These are phyloP conservation scores for Aptenodytes patagonicus DNA, from an alignment of 2,113 vertebrate species.

Conservation along the genomic window DNA sequence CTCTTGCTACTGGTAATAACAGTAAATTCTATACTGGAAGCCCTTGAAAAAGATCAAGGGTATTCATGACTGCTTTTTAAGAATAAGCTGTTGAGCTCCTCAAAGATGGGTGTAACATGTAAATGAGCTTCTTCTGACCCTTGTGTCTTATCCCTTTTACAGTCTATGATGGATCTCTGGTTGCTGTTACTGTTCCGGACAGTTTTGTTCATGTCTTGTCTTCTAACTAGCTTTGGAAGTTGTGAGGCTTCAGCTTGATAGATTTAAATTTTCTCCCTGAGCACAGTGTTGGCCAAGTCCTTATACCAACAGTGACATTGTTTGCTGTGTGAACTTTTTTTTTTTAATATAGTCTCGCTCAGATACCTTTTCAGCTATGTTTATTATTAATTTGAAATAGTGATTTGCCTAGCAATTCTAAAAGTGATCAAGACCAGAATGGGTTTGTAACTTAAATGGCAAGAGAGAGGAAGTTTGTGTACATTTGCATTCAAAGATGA, in stretches of 20 bases:
- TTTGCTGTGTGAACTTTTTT: not conserved
- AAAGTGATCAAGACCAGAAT: not conserved
- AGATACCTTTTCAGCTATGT: not conserved
- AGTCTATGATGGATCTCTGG: not conserved
- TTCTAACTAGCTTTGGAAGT: not conserved
- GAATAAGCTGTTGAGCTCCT: not conserved
- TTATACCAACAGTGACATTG: not conserved
- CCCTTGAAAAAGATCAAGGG: not conserved
- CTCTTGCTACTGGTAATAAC: constrained; percentile 1
- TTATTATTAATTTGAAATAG: not conserved
- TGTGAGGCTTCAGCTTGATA: not conserved
- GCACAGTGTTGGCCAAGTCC: not conserved
- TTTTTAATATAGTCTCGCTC: not conserved
- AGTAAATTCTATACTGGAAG: not conserved
- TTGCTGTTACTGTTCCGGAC: not conserved
- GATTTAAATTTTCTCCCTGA: not conserved
- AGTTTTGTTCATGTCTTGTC: not conserved
- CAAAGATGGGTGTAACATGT: not conserved
- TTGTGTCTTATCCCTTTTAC: not conserved
- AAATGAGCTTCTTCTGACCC: not conserved
- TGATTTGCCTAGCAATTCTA: not conserved
- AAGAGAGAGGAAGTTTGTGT: not conserved
- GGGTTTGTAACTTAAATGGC: not conserved
- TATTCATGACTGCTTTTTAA: not conserved
- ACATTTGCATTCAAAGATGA: not conserved